Base-by-base conservation (phyloP, 2,797 vertebrate species). In the Remorina albescens region DNA sequence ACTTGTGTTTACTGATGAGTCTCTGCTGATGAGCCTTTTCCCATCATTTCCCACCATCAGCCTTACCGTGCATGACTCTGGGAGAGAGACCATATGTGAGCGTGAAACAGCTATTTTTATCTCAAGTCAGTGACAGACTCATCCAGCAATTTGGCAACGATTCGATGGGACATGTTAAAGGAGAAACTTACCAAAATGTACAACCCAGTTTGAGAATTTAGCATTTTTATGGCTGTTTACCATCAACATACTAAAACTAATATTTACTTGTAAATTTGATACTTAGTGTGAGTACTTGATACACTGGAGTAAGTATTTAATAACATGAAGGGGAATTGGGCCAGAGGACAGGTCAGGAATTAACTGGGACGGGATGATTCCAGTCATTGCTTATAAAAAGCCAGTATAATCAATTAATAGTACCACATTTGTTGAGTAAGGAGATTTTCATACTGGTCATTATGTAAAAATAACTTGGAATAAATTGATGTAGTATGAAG, bases 341-440 rank as follows among this genome's bases (percentile, higher is more conserved):
- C 82, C 74, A 23, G 74, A 74, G 82, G 74, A 81, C 76, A 74
- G 81, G 84, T 84, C 77, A 68, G 68, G 71, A 71, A 78, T 76
- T 57, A 85, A 87, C 83, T 89, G 80, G 81, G 82, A 72, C 72
- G 66, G 80, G 71, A 88, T 78, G 79, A 87, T 82, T 83, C 79
- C 74, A 59, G 66, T 88, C 76, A 30, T 82, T 65, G 63, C 81
- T 87, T 87, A 81, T 49, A 84, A 77, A 83, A 86, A 57, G 67
- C 25, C 58, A 47, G 49, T 19, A 57, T 59, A 80, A 84, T 71
- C 72, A 63, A 23, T 76, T 60, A 85, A 81, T 66, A 81, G 86
- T 66, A 44, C 46, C 58, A 66, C 69, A 71, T 80, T 78, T 18
- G 74, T 51, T 16, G 19, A 62, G 53, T 47, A 23, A 49, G 62